Evolutionary conservation across 2,113 vertebrate genomes (phyloP), one percentile per base, ranked within the genome.

Genomic region (Tachycineta bicolor): DNA sequence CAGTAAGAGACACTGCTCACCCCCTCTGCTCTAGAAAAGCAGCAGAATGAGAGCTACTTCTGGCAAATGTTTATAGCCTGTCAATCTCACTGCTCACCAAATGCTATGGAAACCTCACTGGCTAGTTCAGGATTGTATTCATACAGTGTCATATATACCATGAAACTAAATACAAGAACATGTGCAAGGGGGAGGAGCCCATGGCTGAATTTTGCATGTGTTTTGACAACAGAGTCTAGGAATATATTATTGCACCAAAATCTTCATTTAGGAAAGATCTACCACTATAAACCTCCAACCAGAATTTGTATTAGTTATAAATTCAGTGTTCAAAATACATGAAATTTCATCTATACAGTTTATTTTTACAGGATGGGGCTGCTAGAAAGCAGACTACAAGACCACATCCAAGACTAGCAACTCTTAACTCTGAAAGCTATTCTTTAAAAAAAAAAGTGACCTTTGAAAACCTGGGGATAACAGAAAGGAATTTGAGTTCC

Each of bases 301-400:
- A 74, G 16, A 73, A 62, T 47, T 24, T 15, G 8, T 73, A 41
- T 56, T 50, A 46, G 41, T 75, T 74, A 47, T 33, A 73, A 79
- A 83, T 29, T 65, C 14, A 34, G 12, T 52, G 56, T n/a, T 76
- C 19, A 77, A 77, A 89, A 64, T n/a, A 76, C n/a, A 89, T 11
- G 2, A 22, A 19, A n/a, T 79, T 64, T 47, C 77, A 76, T 39
- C 43, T 1, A 5, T 11, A 53, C 9, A 58, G 29, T 9, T 49
- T 34, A 56, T 70, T 97, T 89, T 91, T 59, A 71, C 60, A 41
- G 65, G 33, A 37, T 53, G 14, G 6, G 33, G 26, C 21, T 74
- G n/a, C 46, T 87, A 31, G 74, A 83, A 94, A 50, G 52, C 12
- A 78, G 79, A 49, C 56, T 75, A 53, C n/a, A 88, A 93, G 64